phyloP scores from a whole-genome alignment of 1,140 invertebrate species.

The Ephestia elutella region DNA sequence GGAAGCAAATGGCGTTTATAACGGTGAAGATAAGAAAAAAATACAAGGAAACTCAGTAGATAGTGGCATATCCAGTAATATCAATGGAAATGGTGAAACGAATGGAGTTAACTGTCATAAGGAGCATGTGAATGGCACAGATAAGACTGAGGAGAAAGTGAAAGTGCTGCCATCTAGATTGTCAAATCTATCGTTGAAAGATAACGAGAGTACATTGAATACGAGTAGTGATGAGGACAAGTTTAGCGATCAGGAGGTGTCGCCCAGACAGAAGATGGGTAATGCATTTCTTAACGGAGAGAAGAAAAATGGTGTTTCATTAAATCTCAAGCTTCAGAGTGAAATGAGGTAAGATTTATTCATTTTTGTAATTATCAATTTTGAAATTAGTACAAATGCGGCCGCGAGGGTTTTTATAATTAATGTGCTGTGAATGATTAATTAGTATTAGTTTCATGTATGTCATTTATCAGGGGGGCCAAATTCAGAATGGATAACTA shows the following conservation, averaged over 20 bases:
- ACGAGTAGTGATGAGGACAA: slow-evolving; percentile 56
- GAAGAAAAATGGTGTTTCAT: slow-evolving; percentile 58
- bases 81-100: slow-evolving; percentile 40
- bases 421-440: too few species aligned
- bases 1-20: slow-evolving; percentile 33
- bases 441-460: too few species aligned
- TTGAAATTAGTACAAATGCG: too few species aligned
- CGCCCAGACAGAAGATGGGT: slow-evolving; percentile 33
- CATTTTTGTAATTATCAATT: not conserved
- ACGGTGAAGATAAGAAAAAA: slow-evolving; percentile 38
- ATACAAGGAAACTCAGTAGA: slow-evolving; percentile 56
- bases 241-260: slow-evolving; percentile 48
- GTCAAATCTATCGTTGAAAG: slow-evolving; percentile 59
- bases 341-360: slow-evolving; percentile 56
- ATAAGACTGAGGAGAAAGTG: slow-evolving; percentile 22
- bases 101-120: slow-evolving; percentile 29
- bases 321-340: slow-evolving; percentile 62
- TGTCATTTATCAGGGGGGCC: too few species aligned
- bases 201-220: slow-evolving; percentile 37
- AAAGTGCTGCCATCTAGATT: slow-evolving; percentile 42
- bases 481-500: too few species aligned
- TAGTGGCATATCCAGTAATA: slow-evolving; percentile 61
- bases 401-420: too few species aligned
- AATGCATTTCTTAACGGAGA: slow-evolving; percentile 38
- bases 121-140: slow-evolving; percentile 24